phyloP scores from a whole-genome alignment of 1,140 invertebrate genomes.

The Hylyphantes graminicola region DNA sequence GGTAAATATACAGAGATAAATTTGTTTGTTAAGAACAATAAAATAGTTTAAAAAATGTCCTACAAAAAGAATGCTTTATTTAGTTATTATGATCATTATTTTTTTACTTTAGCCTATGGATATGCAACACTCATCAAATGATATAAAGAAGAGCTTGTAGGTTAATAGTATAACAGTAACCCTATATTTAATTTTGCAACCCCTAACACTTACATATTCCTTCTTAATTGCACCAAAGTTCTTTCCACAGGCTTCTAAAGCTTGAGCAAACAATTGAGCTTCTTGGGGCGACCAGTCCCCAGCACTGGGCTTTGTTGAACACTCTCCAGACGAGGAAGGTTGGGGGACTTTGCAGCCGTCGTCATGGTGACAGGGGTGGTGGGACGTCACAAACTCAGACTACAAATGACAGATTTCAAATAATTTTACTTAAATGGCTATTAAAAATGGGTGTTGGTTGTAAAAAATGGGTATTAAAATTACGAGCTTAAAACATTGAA shows the following conservation, averaged over 20 bases:
- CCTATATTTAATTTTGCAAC: neutral
- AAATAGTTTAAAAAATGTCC: too few relatives aligned
- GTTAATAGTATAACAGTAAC: neutral
- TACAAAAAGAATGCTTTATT: too few relatives aligned
- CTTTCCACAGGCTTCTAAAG: slow-evolving; percentile 64
- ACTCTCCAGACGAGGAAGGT: slow-evolving; percentile 37
- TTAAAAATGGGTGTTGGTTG: too few relatives aligned
- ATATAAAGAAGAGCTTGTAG: too few relatives aligned
- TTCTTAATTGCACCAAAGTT: slow-evolving; percentile 64
- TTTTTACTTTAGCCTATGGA: too few relatives aligned
- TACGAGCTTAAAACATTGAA: too few relatives aligned
- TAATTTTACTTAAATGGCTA: too few relatives aligned
- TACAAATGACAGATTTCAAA: neutral
- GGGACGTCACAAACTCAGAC: slow-evolving; percentile 62
- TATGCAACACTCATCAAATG: too few relatives aligned
- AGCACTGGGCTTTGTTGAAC: slow-evolving; percentile 17
- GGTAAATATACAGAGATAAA: too few relatives aligned
- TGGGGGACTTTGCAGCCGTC: slow-evolving; percentile 54
- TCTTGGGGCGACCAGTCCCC: slow-evolving; percentile 62
- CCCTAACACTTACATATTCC: slow-evolving; percentile 60
- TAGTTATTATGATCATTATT: too few relatives aligned
- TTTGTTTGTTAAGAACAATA: too few relatives aligned
- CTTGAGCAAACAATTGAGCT: slow-evolving; percentile 63
- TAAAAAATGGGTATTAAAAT: too few relatives aligned
- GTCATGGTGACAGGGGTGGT: slow-evolving; percentile 62